These are phyloP conservation scores for Drosophila jambulina DNA, from an alignment of 1,140 invertebrate species.

Conservation along the genomic window DNA sequence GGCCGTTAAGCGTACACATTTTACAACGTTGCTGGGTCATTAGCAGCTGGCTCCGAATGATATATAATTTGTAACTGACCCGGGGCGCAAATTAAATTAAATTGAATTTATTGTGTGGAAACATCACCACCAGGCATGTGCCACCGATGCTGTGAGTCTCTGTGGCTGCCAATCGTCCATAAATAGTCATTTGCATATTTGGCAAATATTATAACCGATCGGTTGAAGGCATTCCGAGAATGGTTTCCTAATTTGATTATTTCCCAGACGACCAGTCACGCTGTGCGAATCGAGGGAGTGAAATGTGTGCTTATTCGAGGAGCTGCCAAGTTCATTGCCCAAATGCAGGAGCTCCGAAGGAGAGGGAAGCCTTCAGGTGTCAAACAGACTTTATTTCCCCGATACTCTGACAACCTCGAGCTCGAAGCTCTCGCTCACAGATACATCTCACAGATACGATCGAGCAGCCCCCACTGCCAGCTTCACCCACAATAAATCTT, in stretches of 20 bases:
- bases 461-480: constrained; percentile 23
- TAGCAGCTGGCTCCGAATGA: constrained; percentile 51
- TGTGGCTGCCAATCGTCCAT: constrained; percentile 11
- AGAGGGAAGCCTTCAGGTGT: constrained; percentile 41
- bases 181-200: constrained; percentile 24
- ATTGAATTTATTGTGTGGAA: constrained; percentile 49
- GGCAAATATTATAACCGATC: constrained; percentile 4
- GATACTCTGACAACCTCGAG: constrained; percentile 41
- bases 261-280: background rate
- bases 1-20: constrained; percentile 25
- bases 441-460: constrained; percentile 14
- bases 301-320: background rate
- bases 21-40: constrained; percentile 38
- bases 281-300: background rate
- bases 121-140: constrained; percentile 18
- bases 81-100: constrained; percentile 38
- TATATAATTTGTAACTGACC: constrained; percentile 56
- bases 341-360: constrained; percentile 48
- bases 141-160: constrained; percentile 5
- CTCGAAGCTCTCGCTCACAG: constrained; percentile 3
- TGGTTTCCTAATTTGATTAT: constrained; percentile 7
- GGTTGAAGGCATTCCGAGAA: constrained; percentile 1
- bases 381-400: constrained; percentile 45
- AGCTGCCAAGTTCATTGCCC: constrained; percentile 62
- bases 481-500: constrained; percentile 77